A percentile compares a stretch with the other conserved stretches of the same genome.
These are phyloP conservation scores for Rhyacophila brunnea DNA, from an alignment of 1,140 invertebrate species.

Conservation along the genomic window DNA sequence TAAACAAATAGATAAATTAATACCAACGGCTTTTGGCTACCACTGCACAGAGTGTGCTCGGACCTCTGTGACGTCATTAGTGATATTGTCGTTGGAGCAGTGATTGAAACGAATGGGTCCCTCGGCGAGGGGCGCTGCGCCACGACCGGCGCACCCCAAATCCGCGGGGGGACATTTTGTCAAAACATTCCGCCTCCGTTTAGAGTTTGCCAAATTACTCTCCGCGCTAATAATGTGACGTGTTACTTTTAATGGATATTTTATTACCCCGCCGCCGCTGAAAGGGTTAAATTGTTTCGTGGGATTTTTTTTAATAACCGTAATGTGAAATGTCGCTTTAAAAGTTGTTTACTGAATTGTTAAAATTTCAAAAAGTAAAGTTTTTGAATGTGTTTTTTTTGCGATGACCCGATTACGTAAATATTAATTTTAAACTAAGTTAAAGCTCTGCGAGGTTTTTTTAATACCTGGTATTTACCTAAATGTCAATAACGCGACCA, in stretches of 20 bases:
- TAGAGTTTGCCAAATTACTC: neutral
- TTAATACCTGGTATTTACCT: no score
- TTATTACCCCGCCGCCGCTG: neutral
- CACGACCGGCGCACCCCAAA: neutral
- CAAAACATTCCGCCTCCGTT: neutral
- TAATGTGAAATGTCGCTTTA: neutral
- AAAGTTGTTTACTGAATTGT: no score
- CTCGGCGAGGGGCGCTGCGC: neutral
- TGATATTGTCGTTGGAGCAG: slow-evolving; percentile 2
- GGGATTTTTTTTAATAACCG: neutral
- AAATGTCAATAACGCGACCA: no score
- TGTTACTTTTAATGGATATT: neutral
- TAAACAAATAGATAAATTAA: no score
- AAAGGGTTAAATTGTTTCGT: neutral
- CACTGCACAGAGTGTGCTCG: neutral
- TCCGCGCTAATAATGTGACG: neutral
- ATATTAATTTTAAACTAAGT: no score
- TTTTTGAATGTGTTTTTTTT: no score
- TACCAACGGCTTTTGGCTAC: no score
- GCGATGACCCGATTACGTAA: no score
- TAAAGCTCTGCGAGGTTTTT: no score
- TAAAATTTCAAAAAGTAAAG: no score
- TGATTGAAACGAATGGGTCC: slow-evolving; percentile 18
- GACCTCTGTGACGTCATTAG: slow-evolving; percentile 16
- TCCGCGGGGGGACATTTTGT: neutral